Base-by-base conservation (phyloP, 2,113 vertebrate genomes). In the Dermatemys mawii region DNA sequence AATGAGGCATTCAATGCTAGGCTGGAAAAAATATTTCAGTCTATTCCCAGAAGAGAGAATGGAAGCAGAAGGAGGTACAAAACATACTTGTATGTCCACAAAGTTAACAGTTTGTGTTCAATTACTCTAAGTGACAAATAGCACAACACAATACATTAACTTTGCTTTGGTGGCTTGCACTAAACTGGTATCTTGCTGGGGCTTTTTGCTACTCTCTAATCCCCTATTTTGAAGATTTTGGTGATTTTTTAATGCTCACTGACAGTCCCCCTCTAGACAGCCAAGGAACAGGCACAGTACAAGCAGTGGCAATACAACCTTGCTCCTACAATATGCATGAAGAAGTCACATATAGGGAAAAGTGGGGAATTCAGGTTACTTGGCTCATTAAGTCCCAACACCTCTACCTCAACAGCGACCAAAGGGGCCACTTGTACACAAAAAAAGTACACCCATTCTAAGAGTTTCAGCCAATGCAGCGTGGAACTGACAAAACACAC, bases 1-100 rank as follows among this genome's bases (percentile, higher is more conserved):
- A 48, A 21, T 0, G 1, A 21, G 73, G 41, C 21, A n/a, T 19
- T 5, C 21, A 0, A 11, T 1, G 49, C 87, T 16, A 10, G 0
- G 1, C 63, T 44, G 78, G 11, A n/a, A 26, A 92, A 46, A 44
- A 38, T 41, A 32, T 27, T 38, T 4, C 1, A 1, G 78, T 11
- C 82, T 57, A 5, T 10, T 60, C 49, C 67, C 16, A 83, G n/a
- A 1, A 60, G 73, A 81, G 3, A 13, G 9, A 4, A 75, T 6
- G 29, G 76, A 92, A 0, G 0, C 46, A 53, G n/a, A 70, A 78
- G 78, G 49, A 73, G 54, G 81, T 41, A 44, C 50, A 81, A 92
- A 94, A 60, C 41, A 55, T 83, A 21, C n/a, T n/a, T 83, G 53
- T 70, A 19, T 0, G 8, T 7, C 17, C 54, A 12, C 44, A 38